Base-by-base conservation (phyloP, 2,888 invertebrate species). In the Pseudococcus longispinus region DNA sequence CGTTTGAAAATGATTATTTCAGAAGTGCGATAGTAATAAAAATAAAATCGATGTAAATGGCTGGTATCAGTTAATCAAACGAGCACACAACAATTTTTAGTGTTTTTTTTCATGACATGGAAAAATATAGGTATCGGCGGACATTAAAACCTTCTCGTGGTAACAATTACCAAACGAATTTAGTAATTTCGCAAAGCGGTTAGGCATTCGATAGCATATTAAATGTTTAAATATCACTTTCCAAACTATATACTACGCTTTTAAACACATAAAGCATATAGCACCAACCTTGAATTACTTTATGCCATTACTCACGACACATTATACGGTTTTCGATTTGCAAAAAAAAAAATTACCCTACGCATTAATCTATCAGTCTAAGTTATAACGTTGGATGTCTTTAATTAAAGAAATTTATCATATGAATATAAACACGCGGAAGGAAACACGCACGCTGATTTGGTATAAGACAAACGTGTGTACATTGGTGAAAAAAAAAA, bases 201-300 rank as follows among this genome's bases (percentile, higher is more conserved):
- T 23, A 60, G 60, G 6, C n/a, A 70, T 70, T 70, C 70, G 70
- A 70, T 70, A 70, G 70, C 70, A 70, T 29, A 70, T 29, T 70
- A 29, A 60, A 70, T 70, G 70, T 70, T 70, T 70, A 70, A 70
- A 70, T 70, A 70, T 70, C 70, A 70, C 70, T 70, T 70, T 70
- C 70, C 29, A 15, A 70, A 70, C 70, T 15, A 70, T 20, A 23
- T 32, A 26, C 15, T 13, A 23, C 70, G 65, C 15, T 13, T 60
- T 60, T 60, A 70, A 70, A 70, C 15, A 70, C 70, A 70, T 32
- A 70, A 29, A 60, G 23, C 60, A 29, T 70, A 70, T 15, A 13
- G 70, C 70, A 70, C 70, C 70, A 70, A 70, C 70, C 70, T 70
- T 70, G 70, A 70, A 70, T 70, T 29, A 70, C 70, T 29, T 70